Evolutionary conservation across 2,888 invertebrate genomes (phyloP), one percentile per base, ranked within the genome.

Genomic region (Lottia gigantea): DNA sequence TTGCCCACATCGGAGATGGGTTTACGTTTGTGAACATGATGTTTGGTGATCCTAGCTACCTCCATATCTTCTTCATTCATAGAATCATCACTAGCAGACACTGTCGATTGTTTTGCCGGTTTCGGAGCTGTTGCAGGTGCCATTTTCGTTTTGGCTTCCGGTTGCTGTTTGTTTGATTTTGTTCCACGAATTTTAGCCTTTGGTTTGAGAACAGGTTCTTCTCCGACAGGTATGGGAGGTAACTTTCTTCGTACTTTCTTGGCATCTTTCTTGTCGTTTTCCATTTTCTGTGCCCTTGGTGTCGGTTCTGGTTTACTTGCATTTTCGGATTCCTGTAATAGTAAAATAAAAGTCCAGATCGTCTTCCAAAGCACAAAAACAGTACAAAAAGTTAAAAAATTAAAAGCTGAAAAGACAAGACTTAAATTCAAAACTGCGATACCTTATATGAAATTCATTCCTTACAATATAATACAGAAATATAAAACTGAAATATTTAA

Each of bases 61-160:
- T 83, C 85, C 66, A 79, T 73, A 67, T 85, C 85, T 46, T 85
- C 83, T 55, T 83, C 83, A 49, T 83, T 85, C 82, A 83, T 80
- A 3, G 82, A 80, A 64, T 83, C 83, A 49, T 83, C 82, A 49
- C 82, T 80, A 7, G 77, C 73, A 1, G 80, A 80, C 11, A 74
- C 75, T 16, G 74, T 73, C 11, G 65, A 45, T 15, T 31, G 61
- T 55, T 69, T 69, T 40, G 64, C 47, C 45, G 47, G 31, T 55
- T 65, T 64, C 3, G 55, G 31, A 31, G 64, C 70, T 6, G 64
- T 31, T 8, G 26, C 16, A 7, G 61, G 23, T 19, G 61, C 61
- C 11, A 14, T 61, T 61, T 19, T 61, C 1, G 23, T 23, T 40
- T 31, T 63, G 26, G 11, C 26, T 26, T 63, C 69, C 2, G 69